Conservation (phyloP, 2,888 invertebrate genomes). For the Eledone cirrhosa region DNA sequence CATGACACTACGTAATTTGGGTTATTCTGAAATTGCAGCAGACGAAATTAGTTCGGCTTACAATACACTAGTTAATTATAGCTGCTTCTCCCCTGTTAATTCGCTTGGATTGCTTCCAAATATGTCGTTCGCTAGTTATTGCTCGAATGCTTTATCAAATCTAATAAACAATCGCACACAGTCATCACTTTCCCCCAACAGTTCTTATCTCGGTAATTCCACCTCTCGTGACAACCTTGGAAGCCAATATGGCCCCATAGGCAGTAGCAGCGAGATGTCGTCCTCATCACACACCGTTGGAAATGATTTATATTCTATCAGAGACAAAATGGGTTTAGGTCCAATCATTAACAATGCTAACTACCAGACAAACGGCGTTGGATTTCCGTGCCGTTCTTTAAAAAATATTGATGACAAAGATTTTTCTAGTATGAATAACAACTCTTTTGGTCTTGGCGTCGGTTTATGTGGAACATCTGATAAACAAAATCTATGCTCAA, state of each 20-base stretch:
- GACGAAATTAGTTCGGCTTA: slow-evolving; percentile 88
- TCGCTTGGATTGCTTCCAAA: background rate
- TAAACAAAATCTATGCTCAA: slow-evolving; percentile 20
- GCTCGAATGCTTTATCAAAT: background rate
- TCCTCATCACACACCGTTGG: background rate
- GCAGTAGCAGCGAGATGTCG: background rate
- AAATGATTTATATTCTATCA: background rate
- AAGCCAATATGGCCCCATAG: slow-evolving; percentile 4
- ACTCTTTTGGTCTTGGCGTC: background rate
- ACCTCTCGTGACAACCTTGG: background rate
- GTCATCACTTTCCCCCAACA: background rate
- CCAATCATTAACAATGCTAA: background rate
- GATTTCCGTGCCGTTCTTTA: background rate
- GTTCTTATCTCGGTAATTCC: background rate
- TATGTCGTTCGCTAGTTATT: background rate
- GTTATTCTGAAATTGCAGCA: slow-evolving; percentile 86
- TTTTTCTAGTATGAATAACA: slow-evolving; percentile 8
- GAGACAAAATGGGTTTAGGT: background rate
- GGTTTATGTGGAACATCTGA: background rate
- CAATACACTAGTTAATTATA: slow-evolving; percentile 88
- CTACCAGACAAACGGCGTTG: background rate
- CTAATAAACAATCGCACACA: background rate
- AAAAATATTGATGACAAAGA: background rate
- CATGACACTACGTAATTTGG: slow-evolving; percentile 83
- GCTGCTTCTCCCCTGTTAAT: slow-evolving; percentile 43